Conservation (phyloP, 2,797 vertebrate species). For the Eremophila alpestris region DNA sequence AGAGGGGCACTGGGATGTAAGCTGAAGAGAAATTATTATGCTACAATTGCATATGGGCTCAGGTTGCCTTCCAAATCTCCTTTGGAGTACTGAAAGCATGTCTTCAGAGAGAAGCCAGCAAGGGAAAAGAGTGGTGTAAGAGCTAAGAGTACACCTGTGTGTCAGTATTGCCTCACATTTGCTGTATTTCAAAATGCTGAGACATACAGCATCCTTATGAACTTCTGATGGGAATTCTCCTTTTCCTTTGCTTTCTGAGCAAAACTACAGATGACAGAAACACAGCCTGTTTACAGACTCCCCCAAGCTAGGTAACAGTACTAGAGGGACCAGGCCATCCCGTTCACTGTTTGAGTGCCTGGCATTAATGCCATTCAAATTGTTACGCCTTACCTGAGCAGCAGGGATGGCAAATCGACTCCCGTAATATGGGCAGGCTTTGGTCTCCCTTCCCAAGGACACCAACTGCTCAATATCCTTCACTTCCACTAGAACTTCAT, state of each 20-base stretch:
- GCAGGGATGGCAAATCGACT: constrained; percentile 86
- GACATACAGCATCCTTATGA: not conserved
- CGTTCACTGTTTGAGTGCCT: not conserved
- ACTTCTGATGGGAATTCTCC: not conserved
- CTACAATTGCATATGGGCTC: not conserved
- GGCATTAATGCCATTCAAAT: not conserved
- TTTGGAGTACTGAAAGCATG: not conserved
- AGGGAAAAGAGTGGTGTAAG: not conserved
- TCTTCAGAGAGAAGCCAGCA: not conserved
- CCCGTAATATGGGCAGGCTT: constrained; percentile 91
- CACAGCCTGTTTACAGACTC: not conserved
- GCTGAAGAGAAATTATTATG: not conserved
- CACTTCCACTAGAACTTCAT: constrained; percentile 85
- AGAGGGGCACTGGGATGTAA: not conserved
- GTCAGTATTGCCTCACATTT: not conserved
- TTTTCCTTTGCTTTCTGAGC: not conserved
- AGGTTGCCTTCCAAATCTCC: not conserved
- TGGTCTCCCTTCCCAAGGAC: constrained; percentile 82
- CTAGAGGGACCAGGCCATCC: not conserved
- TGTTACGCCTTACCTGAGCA: constrained; percentile 82
- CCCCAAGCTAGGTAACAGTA: not conserved
- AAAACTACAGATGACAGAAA: not conserved
- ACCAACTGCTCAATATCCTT: constrained; percentile 92
- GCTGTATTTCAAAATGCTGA: not conserved
- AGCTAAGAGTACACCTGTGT: not conserved